Base-by-base conservation (phyloP, 2,797 vertebrate genomes). In the Syngnathus rostellatus region DNA sequence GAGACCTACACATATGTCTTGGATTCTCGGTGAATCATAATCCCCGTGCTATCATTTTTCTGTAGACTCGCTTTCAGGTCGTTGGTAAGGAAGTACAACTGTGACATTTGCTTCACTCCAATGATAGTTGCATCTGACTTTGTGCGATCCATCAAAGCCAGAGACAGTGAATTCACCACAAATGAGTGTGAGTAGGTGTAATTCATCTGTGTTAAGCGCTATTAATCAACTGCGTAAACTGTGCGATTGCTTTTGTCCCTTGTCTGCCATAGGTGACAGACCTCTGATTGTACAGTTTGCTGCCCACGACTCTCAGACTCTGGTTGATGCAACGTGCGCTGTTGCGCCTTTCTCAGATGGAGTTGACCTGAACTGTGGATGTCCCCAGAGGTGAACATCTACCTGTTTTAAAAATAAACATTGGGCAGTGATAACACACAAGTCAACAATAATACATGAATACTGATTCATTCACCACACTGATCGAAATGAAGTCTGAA, bases 91-190 rank as follows among this genome's bases (percentile, higher is more conserved):
- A 98, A 92, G 71, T 99, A 98, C 76, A 68, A 75, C 72, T 99
- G 96, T 37, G 95, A 99, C 74, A 81, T 99, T 53, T 99, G 97
- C 86, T 99, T 97, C 68, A 98, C 94, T 2, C 97, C 97, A 5
- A 99, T 99, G 97, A 98, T 99, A 50, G 90, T 99, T 66, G 97
- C 97, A 11, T 88, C 93, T 53, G 95, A 98, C 85, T 99, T 98
- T 83, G 88, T 98, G 85, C 89, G 89, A 74, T 99, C 97, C 63
- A 73, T 89, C 65, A 98, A 98, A 93, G 97, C 97, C 72, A 93
- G 97, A 90, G 93, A 99, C 89, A 98, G 94, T 48, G 97, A 99
- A 89, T 96, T 99, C 85, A 99, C 97, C 12, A 98, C 94, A 59
- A 95, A 91, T 72, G 85, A 88, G 81, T 85, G 97, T 98, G 88